phyloP scores from a whole-genome alignment of 2,888 invertebrate species.

The Bedellia somnulentella region DNA sequence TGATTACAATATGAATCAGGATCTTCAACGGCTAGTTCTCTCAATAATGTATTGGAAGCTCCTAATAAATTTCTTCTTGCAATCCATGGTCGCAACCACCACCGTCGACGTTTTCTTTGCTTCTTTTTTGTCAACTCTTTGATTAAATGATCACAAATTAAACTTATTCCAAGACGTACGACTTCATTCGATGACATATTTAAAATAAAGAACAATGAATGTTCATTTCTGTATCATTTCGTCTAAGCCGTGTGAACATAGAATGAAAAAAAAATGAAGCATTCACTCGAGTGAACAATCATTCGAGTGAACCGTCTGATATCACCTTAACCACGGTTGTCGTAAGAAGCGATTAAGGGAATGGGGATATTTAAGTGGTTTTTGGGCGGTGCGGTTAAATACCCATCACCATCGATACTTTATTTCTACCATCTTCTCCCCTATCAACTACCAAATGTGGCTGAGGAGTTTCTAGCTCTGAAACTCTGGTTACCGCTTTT shows the following conservation, averaged over 20 bases:
- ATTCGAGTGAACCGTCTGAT: neutral
- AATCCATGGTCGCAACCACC: slow-evolving; percentile 12
- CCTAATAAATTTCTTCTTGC: slow-evolving; percentile 11
- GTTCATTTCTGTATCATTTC: slow-evolving; percentile 1
- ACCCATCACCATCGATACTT: too few relatives aligned
- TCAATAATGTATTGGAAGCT: slow-evolving; percentile 9
- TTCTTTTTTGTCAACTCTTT: slow-evolving; percentile 8
- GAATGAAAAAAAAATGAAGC: neutral
- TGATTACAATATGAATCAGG: slow-evolving; percentile 10
- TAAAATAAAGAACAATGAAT: neutral
- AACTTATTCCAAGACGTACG: neutral
- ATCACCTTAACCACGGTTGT: neutral
- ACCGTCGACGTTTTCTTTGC: slow-evolving; percentile 11
- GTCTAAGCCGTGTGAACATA: slow-evolving; percentile 1
- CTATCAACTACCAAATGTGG: too few relatives aligned
- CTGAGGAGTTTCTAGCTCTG: too few relatives aligned
- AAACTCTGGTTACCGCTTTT: too few relatives aligned
- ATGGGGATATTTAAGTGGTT: too few relatives aligned
- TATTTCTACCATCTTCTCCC: too few relatives aligned
- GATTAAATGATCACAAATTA: neutral
- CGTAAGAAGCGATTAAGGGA: too few relatives aligned
- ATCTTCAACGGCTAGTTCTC: slow-evolving; percentile 11
- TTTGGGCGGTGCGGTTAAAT: too few relatives aligned
- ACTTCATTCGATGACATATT: neutral
- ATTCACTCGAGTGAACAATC: neutral